These are phyloP conservation scores for Scaptomyza montana DNA, from an alignment of 1,140 invertebrate species.

Conservation along the genomic window DNA sequence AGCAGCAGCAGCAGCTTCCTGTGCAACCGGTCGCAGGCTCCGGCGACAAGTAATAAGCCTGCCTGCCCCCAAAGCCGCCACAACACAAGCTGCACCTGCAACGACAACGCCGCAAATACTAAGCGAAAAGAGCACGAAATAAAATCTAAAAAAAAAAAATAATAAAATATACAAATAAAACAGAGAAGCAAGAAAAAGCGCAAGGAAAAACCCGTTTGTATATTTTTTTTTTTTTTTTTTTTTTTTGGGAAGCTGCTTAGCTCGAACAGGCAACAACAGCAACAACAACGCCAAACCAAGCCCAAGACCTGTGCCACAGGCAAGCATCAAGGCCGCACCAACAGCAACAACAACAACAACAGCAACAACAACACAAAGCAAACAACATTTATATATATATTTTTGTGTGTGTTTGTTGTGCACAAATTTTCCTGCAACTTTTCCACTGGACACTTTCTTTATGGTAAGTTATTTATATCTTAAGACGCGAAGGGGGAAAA, in stretches of 20 bases:
- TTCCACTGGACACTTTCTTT: conserved; percentile 55
- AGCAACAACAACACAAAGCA: not conserved
- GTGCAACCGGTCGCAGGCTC: conserved; percentile 65
- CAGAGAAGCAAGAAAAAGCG: not conserved
- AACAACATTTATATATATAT: not conserved
- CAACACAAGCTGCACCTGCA: conserved; percentile 60
- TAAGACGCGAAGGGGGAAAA: not conserved
- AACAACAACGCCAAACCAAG: not conserved
- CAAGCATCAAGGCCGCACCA: conserved; percentile 36
- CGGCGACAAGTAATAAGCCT: conserved; percentile 37
- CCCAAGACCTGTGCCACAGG: conserved; percentile 8
- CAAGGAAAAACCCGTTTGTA: conserved; percentile 31
- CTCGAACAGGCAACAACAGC: conserved; percentile 26
- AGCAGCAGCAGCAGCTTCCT: conserved; percentile 49
- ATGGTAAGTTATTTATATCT: conserved; percentile 57
- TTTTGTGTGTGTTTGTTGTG: conserved; percentile 14
- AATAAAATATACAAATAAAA: not conserved
- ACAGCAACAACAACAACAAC: conserved; percentile 43
- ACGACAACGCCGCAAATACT: conserved; percentile 9
- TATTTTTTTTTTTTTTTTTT: too few relatives aligned
- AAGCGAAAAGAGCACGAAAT: conserved; percentile 4
- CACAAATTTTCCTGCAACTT: conserved; percentile 33
- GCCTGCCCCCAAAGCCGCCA: conserved; percentile 17
- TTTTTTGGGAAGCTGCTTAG: conserved; percentile 45
- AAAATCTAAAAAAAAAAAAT: conserved; percentile 6